These are phyloP conservation scores for Balaeniceps rex DNA, from an alignment of 2,113 vertebrate species.

Conservation along the genomic window DNA sequence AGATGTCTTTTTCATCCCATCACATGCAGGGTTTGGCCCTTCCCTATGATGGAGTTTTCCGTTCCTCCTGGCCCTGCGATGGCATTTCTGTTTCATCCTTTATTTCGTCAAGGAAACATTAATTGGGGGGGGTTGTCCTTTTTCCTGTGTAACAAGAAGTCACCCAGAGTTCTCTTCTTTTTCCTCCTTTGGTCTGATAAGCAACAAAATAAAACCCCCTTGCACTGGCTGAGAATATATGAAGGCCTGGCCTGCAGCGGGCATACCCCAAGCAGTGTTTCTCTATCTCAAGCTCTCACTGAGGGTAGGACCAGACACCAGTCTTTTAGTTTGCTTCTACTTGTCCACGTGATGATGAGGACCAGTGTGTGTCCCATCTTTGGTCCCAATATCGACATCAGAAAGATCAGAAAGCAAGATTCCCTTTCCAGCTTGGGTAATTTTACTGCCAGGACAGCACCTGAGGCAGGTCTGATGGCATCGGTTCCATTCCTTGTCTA, in stretches of 20 bases:
- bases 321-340: background rate
- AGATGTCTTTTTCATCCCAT: background rate
- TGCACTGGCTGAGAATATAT: background rate
- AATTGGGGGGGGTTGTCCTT: background rate
- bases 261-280: background rate
- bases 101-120: background rate
- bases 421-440: background rate
- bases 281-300: background rate
- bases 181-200: background rate
- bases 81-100: background rate
- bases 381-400: background rate
- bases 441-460: background rate
- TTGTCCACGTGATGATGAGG: fast-evolving
- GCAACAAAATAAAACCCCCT: background rate
- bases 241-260: background rate
- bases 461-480: background rate
- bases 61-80: fast-evolving
- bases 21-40: background rate
- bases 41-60: background rate
- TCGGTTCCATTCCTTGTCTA: background rate
- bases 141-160: background rate
- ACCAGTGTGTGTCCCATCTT: background rate
- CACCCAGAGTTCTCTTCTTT: background rate
- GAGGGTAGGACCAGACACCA: background rate
- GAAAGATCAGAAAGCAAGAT: background rate